Conservation (phyloP, 2,888 invertebrate species). For the Parnassius orleans region DNA sequence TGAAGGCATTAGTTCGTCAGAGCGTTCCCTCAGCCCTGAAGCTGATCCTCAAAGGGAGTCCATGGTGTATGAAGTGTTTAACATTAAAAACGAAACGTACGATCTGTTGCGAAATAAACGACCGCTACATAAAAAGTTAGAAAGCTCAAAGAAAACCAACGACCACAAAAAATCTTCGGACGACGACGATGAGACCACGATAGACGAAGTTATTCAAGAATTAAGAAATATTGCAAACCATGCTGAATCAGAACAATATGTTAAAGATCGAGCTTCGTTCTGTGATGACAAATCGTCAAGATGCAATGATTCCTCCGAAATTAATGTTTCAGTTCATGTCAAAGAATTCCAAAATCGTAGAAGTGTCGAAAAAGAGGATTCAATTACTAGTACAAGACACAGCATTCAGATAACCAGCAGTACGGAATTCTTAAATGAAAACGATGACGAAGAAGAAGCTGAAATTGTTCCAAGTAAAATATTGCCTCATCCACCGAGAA, state of each 20-base stretch:
- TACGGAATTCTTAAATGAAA: conserved; percentile 70
- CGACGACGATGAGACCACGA: conserved; percentile 89
- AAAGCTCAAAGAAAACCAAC: conserved; percentile 50
- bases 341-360: conserved; percentile 58
- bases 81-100: conserved; percentile 80
- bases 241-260: conserved; percentile 86
- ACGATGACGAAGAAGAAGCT: conserved; percentile 78
- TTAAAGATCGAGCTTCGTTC: conserved; percentile 60
- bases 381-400: conserved; percentile 77
- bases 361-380: conserved; percentile 73
- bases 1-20: conserved; percentile 93
- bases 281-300: conserved; percentile 58
- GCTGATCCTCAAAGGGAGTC: conserved; percentile 82
- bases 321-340: conserved; percentile 59
- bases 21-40: conserved; percentile 88
- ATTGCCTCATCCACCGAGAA: conserved; percentile 90
- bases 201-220: conserved; percentile 93
- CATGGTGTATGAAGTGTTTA: conserved; percentile 82
- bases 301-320: conserved; percentile 69
- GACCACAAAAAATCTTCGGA: conserved; percentile 72
- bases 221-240: conserved; percentile 91
- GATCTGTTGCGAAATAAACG: conserved; percentile 71
- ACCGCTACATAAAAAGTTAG: conserved; percentile 63
- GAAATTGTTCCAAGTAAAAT: conserved; percentile 89
- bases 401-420: conserved; percentile 73